Evolutionary conservation across 2,113 vertebrate genomes (phyloP), one percentile per base, ranked within the genome.

Genomic region (Phoxinus phoxinus): DNA sequence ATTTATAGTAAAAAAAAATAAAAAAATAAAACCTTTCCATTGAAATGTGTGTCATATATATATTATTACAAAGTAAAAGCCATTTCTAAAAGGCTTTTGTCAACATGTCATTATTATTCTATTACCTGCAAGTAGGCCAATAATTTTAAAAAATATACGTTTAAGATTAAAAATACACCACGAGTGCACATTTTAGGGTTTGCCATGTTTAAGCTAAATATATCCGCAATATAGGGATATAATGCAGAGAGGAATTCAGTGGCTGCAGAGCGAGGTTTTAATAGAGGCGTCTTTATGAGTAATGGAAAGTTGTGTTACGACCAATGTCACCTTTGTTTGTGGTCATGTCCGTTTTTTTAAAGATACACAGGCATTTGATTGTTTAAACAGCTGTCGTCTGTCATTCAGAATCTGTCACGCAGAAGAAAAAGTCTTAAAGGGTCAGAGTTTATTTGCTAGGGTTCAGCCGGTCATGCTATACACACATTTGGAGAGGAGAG

Each of bases 341-440:
- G 21, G 78, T 84, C 80, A 82, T 86, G 85, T 23, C 78, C 61
- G 79, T 19, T 58, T 90, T 41, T 87, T 90, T 91, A 82, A 17
- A 72, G 67, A 79, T 10, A 61, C 56, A 79, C 78, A 41, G 63
- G 83, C 76, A 59, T 67, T 41, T 89, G 81, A 85, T 81, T 93
- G 94, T 93, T 94, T 93, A 87, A 88, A 94, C 94, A 95, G 94
- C 94, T 94, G 94, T 87, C 87, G 89, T 84, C 89, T 86, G 63
- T 89, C 86, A 74, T 51, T 85, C 59, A 58, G 6, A 63, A 25
- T 79, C 87, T 84, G 84, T 80, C 89, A 30, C 67, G 30, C 90
- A 86, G 51, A 25, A 86, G 87, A 53, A 86, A 88, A 73, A 90
- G 90, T 92, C 90, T 91, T 89, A 88, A 86, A 85, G 4, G 32